These are phyloP conservation scores for Danio tinwini DNA, from an alignment of 2,797 vertebrate genomes.

Conservation along the genomic window DNA sequence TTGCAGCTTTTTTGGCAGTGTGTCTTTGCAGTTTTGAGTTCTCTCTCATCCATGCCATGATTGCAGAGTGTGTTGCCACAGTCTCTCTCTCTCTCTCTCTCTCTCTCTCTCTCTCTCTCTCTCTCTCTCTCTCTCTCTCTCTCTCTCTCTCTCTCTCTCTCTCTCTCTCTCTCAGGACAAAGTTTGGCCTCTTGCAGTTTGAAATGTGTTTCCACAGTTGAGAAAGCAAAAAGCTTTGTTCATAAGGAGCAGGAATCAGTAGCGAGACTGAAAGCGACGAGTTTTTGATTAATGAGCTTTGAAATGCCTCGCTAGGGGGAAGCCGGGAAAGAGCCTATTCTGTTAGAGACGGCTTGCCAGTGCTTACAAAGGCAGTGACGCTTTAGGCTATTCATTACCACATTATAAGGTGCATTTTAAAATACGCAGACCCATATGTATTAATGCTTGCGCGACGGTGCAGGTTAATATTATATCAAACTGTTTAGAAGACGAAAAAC, in stretches of 20 bases:
- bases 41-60: slow-evolving; percentile 62
- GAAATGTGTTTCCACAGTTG: slow-evolving; percentile 85
- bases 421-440: slow-evolving; percentile 13
- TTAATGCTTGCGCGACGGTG: slow-evolving; percentile 8
- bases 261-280: slow-evolving; percentile 84
- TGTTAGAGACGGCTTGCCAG: slow-evolving; percentile 60
- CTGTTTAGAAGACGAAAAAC: slow-evolving; percentile 20
- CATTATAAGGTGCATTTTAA: slow-evolving; percentile 47
- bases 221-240: slow-evolving; percentile 88
- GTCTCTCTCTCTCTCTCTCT: slow-evolving; percentile 30
- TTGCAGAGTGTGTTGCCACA: slow-evolving; percentile 51
- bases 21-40: slow-evolving; percentile 47
- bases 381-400: slow-evolving; percentile 40
- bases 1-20: slow-evolving; percentile 25
- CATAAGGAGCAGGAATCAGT: slow-evolving; percentile 84
- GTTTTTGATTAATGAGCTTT: slow-evolving; percentile 95
- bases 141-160: slow-evolving; percentile 55
- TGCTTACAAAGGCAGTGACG: slow-evolving; percentile 58
- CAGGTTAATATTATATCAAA: slow-evolving; percentile 25
- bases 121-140: slow-evolving; percentile 29
- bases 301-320: slow-evolving; percentile 88
- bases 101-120: slow-evolving; percentile 33
- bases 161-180: slow-evolving; percentile 50
- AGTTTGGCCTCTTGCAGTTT: slow-evolving; percentile 77
- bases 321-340: slow-evolving; percentile 80